Evolutionary conservation across 35 echinoderm and acorn worm genomes (phyloP), one percentile per base, ranked within the genome.

Genomic region (Eucidaris tribuloides): DNA sequence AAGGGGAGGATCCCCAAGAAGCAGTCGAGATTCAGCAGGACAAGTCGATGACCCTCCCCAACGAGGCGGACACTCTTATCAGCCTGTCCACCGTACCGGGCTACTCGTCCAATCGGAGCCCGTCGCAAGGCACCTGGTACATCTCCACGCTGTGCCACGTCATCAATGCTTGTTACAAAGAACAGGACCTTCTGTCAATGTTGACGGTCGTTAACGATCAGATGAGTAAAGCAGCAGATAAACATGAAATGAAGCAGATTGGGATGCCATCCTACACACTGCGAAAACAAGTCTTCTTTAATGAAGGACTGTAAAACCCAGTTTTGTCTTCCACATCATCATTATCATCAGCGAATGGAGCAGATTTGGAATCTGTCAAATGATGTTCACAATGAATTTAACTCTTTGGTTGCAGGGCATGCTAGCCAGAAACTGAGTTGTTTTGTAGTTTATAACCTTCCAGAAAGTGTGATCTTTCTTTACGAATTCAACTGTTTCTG

Each of bases 21-120:
- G 20, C 20, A 65, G 40, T 82, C 13, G 58, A 62, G 43, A 80
- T 55, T 34, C 56, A 64, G 48, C 80, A 82, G 34, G 58, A 74
- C 18, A 22, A 33, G 5, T 9, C 17, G 2, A 19, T 6, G 14
- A 63, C 80, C 30, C 29, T 82, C 11, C 80, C 80, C 9, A 82
- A 82, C 28, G 80, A 82, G 38, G 54, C 80, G 0, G 80, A 82
- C 39, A 60, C 42, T 38, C 46, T 82, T 11, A 11, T 82, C 28
- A 61, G 80, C 45, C 11, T 60, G 52, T 57, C 80, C 27, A 82
- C 80, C 19, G 80, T 82, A 5, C 55, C 80, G 4, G 80, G 80
- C 4, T 82, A 39, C 35, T 14, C 58, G 1, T 82, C 80, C 7
- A 60, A 82, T 19, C 20, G 80, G 3, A 82, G 80, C 35, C 36